Base-by-base conservation (phyloP, 2,888 invertebrate genomes). In the Frankliniella fusca region DNA sequence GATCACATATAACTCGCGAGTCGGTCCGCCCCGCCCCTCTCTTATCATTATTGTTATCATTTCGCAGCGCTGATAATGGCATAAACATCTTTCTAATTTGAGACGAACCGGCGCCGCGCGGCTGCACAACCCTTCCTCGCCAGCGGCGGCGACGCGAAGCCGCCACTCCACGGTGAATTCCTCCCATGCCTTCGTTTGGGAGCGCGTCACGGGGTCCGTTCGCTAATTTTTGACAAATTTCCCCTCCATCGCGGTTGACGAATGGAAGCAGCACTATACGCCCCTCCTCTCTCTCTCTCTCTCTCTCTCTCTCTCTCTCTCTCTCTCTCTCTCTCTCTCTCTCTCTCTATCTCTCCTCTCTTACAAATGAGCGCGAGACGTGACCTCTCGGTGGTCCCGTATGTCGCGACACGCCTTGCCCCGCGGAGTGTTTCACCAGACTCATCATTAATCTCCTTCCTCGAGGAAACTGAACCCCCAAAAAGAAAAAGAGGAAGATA, bases 171-270 rank as follows among this genome's bases (percentile, higher is more conserved):
- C 54, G 54, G 54, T 20, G 54, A 54, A 20, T 15, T 15, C 54
- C 54, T 54, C 54, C 18, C 12, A 5, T 15, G 15, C 54, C 15
- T 20, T 7, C 54, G 20, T 15, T 5, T 15, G 15, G 5, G n/a
- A n/a, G n/a, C n/a, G 9, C 70, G 70, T 76, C 70, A 76, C 70
- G 70, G 61, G 61, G 7, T 20, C 70, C 70, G 70, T 27, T 27
- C 70, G 70, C 70, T 76, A 76, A 76, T 76, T 76, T 76, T 76
- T 76, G 70, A 76, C 70, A 27, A 76, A 76, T 76, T 76, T 27
- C 70, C 70, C 70, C 2, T n/a, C 27, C 70, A 12, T 12, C n/a
- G 23, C 70, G 70, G n/a, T 70, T 70, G 70, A 23, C n/a, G 70
- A 23, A 54, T 54, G 54, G 54, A 20, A 54, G 18, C 18, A 20